These are phyloP conservation scores for Phylloscopus whistleri DNA, from an alignment of 2,113 vertebrate species.

Conservation along the genomic window DNA sequence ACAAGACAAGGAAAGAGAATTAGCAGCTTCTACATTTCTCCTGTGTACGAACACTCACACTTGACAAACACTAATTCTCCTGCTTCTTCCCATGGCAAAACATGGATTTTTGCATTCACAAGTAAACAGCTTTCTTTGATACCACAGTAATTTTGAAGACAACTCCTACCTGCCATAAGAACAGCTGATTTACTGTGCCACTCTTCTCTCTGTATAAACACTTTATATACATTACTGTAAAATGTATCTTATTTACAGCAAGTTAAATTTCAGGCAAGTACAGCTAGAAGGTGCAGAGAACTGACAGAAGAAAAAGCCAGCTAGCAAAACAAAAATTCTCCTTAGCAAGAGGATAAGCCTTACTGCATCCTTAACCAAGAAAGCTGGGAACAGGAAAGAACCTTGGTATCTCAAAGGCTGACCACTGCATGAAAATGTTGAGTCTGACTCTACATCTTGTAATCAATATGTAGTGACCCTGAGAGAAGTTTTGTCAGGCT, in stretches of 20 bases:
- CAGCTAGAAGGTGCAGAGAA: background rate
- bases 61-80: background rate
- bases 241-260: background rate
- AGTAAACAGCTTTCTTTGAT: background rate
- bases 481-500: background rate
- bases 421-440: background rate
- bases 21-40: background rate
- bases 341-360: background rate
- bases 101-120: background rate
- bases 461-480: background rate
- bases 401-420: background rate
- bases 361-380: background rate
- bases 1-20: slow-evolving; percentile 12
- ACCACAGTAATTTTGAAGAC: background rate
- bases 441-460: background rate
- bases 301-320: background rate
- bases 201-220: background rate
- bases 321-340: background rate
- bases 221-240: background rate
- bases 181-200: background rate
- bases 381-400: background rate
- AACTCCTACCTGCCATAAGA: background rate
- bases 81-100: background rate
- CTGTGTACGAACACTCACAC: background rate
- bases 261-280: background rate